phyloP scores from a whole-genome alignment of 1,140 invertebrate genomes.

The Lasioglossum albipes region DNA sequence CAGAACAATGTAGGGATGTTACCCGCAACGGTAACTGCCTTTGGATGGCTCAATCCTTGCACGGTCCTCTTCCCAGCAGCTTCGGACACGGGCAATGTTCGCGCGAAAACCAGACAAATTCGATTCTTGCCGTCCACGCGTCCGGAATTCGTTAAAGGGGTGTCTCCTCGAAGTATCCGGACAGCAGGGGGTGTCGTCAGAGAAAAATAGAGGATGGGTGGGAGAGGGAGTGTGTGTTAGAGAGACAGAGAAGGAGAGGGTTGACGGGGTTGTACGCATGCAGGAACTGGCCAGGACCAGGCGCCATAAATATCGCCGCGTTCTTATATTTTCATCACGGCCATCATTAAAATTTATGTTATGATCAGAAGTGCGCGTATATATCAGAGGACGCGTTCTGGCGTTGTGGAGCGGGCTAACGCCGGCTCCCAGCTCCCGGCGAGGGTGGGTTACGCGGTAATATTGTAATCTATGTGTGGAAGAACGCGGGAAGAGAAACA shows the following conservation, averaged over 20 bases:
- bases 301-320: slow-evolving; percentile 76
- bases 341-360: slow-evolving; percentile 81
- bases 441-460: slow-evolving; percentile 69
- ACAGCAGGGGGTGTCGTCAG: no score
- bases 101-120: not conserved
- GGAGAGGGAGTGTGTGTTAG: slow-evolving; percentile 29
- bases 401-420: slow-evolving; percentile 45
- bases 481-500: slow-evolving; percentile 75
- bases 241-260: slow-evolving; percentile 15
- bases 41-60: no score
- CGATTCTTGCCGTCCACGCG: slow-evolving; percentile 24
- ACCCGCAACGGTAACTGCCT: no score
- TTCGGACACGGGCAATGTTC: no score
- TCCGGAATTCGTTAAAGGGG: slow-evolving; percentile 1
- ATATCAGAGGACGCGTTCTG: slow-evolving; percentile 70
- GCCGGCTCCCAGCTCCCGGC: slow-evolving; percentile 5
- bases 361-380: slow-evolving; percentile 77
- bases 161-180: slow-evolving; percentile 26
- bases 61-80: no score
- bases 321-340: slow-evolving; percentile 81
- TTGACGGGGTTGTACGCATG: slow-evolving; percentile 37
- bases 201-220: not conserved
- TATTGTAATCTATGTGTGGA: slow-evolving; percentile 80
- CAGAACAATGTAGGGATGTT: no score
- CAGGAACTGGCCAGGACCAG: slow-evolving; percentile 64